Conservation (phyloP, 1,140 invertebrate species). For the Bactericera cockerelli region DNA sequence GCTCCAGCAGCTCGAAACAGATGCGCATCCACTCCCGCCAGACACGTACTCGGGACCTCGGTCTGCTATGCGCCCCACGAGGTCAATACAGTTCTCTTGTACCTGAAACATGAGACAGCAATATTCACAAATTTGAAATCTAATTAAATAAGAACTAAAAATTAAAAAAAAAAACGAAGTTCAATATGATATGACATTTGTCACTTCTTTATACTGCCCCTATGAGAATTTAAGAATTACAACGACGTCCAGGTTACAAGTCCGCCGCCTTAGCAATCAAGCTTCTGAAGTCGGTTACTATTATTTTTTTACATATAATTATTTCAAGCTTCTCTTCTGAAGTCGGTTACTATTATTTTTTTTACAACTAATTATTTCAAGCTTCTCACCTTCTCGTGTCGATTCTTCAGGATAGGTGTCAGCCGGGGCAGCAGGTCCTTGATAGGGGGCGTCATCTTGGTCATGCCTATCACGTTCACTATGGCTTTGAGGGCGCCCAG, state of each 20-base stretch:
- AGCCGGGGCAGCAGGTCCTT: conserved; percentile 94
- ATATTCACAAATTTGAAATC: background rate
- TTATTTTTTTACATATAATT: no score
- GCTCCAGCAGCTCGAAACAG: conserved; percentile 93
- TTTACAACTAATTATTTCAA: no score
- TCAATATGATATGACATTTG: conserved; percentile 10
- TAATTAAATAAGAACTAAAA: conserved; percentile 14
- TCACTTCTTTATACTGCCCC: no score
- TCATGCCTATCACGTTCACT: conserved; percentile 99
- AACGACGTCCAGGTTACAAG: no score
- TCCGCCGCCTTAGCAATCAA: no score
- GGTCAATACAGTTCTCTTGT: conserved; percentile 99
- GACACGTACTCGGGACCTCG: conserved; percentile 98
- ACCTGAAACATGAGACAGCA: conserved; percentile 63
- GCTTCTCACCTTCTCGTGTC: conserved; percentile 42
- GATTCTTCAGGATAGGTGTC: conserved; percentile 94
- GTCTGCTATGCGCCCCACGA: conserved; percentile 97
- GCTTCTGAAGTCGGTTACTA: no score
- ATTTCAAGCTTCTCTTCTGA: no score
- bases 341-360: no score
- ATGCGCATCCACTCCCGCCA: conserved; percentile 99
- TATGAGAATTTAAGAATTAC: no score
- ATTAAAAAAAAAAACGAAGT: conserved; percentile 15
- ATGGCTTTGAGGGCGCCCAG: conserved; percentile 96
- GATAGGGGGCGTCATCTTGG: conserved; percentile 99